These are phyloP conservation scores for Hypena proboscidalis DNA, from an alignment of 2,888 invertebrate species.

Conservation along the genomic window DNA sequence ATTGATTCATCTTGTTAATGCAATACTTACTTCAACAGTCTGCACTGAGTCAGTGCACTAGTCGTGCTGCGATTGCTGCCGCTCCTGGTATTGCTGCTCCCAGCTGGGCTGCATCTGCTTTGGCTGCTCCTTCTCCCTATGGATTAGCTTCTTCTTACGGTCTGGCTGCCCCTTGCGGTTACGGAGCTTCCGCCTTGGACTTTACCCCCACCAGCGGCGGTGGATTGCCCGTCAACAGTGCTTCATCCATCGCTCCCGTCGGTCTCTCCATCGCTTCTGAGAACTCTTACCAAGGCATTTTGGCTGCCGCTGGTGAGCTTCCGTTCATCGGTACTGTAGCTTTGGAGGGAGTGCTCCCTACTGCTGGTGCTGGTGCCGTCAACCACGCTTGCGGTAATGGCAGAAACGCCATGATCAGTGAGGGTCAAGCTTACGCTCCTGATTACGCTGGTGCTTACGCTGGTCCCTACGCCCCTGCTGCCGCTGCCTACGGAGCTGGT, in stretches of 20 bases:
- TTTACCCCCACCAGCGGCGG: conserved; percentile 24
- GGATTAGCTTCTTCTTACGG: conserved; percentile 8
- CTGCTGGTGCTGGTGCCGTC: conserved; percentile 25
- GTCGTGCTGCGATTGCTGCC: conserved; percentile 1
- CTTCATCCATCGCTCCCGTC: conserved; percentile 19
- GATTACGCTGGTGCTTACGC: background rate
- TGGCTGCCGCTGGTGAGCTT: conserved; percentile 28
- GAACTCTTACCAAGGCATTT: conserved; percentile 43
- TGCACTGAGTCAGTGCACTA: conserved; percentile 20
- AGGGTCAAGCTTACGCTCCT: background rate
- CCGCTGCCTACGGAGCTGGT: background rate
- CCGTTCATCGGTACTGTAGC: conserved; percentile 29
- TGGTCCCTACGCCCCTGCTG: background rate
- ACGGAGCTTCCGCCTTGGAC: conserved; percentile 15
- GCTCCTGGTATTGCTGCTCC: conserved; percentile 5
- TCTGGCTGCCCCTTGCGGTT: conserved; percentile 3
- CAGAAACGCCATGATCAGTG: conserved; percentile 12
- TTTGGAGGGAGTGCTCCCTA: conserved; percentile 20
- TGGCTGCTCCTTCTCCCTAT: conserved; percentile 1
- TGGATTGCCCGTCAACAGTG: conserved; percentile 19
- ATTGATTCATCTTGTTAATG: too few relatives aligned
- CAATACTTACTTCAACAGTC: conserved; percentile 7
- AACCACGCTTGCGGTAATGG: conserved; percentile 46
- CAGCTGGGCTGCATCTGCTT: background rate
- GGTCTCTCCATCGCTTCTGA: conserved; percentile 23